Conservation (phyloP, 2,797 vertebrate species). For the Enteromius mattozi region DNA sequence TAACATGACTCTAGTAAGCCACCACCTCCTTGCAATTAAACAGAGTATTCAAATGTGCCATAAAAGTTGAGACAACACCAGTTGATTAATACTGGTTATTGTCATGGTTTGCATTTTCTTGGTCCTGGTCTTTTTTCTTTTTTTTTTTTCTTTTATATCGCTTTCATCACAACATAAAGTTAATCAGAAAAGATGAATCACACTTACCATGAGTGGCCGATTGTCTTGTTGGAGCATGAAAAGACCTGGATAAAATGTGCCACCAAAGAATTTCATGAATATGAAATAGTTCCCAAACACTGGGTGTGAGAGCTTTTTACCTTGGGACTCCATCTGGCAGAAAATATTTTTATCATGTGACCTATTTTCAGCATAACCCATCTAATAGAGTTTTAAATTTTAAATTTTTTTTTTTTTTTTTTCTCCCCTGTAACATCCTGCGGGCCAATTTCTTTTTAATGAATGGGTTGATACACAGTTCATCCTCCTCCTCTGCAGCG, state of each 20-base stretch:
- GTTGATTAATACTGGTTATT: conserved; percentile 11
- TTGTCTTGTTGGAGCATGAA: conserved; percentile 35
- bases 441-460: background rate
- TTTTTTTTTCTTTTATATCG: background rate
- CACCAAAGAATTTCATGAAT: conserved; percentile 2
- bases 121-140: background rate
- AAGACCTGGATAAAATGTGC: background rate
- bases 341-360: background rate
- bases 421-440: background rate
- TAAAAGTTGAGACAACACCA: background rate
- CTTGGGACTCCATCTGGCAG: background rate
- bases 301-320: background rate
- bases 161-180: background rate
- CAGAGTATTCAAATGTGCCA: background rate
- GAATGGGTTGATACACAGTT: conserved; percentile 25
- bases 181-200: conserved; percentile 4
- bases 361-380: background rate
- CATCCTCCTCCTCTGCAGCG: conserved; percentile 41
- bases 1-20: background rate
- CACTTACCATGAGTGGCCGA: background rate
- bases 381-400: background rate
- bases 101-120: too few species aligned
- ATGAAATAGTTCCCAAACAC: background rate
- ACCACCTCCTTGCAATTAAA: background rate
- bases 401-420: background rate